Evolutionary conservation across 1,140 invertebrate species (phyloP).

Genomic region (Zaprionus ghesquierei): DNA sequence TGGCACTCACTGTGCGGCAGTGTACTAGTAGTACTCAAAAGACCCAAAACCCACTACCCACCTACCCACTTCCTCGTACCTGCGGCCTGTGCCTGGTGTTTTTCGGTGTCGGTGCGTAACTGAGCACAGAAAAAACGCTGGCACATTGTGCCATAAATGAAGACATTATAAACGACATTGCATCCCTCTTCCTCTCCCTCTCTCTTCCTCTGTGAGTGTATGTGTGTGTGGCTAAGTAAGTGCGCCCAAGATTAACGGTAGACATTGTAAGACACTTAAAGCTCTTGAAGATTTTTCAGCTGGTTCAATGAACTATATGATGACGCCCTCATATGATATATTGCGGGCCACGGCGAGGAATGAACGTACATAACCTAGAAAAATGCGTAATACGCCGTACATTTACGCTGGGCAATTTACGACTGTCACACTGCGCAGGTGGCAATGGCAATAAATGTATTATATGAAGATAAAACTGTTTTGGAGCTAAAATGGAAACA

Average conservation of each 20-base stretch:
- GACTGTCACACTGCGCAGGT: constrained; percentile 29
- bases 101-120: constrained; percentile 78
- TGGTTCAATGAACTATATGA: constrained; percentile 78
- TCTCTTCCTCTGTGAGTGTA: not conserved
- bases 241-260: constrained; percentile 72
- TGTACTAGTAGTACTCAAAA: constrained; percentile 5
- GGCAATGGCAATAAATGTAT: constrained; percentile 42
- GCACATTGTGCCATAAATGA: constrained; percentile 77
- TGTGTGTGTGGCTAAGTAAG: constrained; percentile 42
- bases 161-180: constrained; percentile 74
- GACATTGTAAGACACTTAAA: constrained; percentile 79
- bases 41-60: too few species aligned
- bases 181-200: not conserved
- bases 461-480: constrained; percentile 50
- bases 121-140: constrained; percentile 65
- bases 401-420: constrained; percentile 26
- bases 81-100: constrained; percentile 27
- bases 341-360: constrained; percentile 44
- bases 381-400: constrained; percentile 6
- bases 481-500: constrained; percentile 26
- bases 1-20: constrained; percentile 57
- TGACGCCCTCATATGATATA: constrained; percentile 64
- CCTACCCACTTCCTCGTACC: not conserved
- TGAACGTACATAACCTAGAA: constrained; percentile 10
- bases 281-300: constrained; percentile 74